Conservation (phyloP, 2,113 vertebrate genomes). For the Athene cunicularia region DNA sequence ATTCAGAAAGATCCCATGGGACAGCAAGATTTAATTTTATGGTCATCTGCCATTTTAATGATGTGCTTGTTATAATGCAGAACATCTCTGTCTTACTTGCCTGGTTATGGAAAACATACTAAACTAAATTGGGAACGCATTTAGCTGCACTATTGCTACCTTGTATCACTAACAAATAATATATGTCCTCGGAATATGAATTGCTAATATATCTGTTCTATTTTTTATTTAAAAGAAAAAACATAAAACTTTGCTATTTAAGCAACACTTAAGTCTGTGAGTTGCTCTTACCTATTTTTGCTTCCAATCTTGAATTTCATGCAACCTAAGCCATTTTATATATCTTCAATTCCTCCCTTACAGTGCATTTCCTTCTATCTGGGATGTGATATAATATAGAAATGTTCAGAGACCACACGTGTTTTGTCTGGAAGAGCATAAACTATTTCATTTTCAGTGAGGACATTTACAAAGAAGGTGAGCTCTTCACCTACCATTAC, state of each 20-base stretch:
- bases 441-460: neutral
- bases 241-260: neutral
- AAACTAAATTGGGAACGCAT: neutral
- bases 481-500: neutral
- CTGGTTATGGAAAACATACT: constrained; percentile 3
- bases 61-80: constrained; percentile 42
- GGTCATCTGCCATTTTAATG: constrained; percentile 58
- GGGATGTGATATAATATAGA: neutral
- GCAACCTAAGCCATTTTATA: neutral
- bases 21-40: constrained; percentile 49
- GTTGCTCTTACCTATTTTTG: neutral
- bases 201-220: neutral
- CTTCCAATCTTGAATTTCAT: neutral
- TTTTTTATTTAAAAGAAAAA: neutral
- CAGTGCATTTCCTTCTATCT: neutral
- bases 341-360: neutral
- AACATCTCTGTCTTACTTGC: constrained; percentile 34
- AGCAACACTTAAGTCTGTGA: neutral
- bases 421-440: neutral
- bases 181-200: neutral
- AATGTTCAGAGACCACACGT: neutral
- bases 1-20: constrained; percentile 24
- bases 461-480: neutral
- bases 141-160: neutral
- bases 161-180: neutral